These are phyloP conservation scores for Colossoma macropomum DNA, from an alignment of 2,113 vertebrate genomes.

Conservation along the genomic window DNA sequence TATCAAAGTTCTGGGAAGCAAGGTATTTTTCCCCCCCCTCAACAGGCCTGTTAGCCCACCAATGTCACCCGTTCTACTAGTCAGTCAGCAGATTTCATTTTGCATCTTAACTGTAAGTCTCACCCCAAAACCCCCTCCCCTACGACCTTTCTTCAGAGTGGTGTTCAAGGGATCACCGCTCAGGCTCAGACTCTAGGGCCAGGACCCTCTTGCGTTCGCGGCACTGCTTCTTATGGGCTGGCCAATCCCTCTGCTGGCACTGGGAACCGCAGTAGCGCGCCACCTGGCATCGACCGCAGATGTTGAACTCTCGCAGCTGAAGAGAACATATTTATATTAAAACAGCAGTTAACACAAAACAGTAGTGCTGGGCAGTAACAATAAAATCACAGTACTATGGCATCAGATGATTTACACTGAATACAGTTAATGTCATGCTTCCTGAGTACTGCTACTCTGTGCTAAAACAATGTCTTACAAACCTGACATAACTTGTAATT, in stretches of 20 bases:
- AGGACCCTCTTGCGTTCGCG: conserved; percentile 91
- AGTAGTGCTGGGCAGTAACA: too few species aligned
- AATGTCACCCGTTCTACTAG: conserved; percentile 66
- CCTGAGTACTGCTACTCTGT: too few species aligned
- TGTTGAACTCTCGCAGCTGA: conserved; percentile 93
- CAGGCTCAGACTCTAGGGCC: conserved; percentile 92
- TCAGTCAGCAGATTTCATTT: conserved; percentile 57
- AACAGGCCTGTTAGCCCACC: conserved; percentile 55
- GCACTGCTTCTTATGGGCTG: conserved; percentile 98
- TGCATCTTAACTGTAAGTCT: conserved; percentile 57
- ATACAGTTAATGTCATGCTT: too few species aligned
- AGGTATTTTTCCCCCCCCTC: conserved; percentile 57
- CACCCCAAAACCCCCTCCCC: conserved; percentile 55
- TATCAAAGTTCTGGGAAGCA: conserved; percentile 73
- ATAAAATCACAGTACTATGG: too few species aligned
- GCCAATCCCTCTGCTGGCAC: conserved; percentile 99
- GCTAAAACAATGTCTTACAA: too few species aligned
- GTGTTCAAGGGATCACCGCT: conserved; percentile 82
- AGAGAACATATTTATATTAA: conserved; percentile 24
- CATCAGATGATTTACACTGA: too few species aligned
- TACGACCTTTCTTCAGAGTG: conserved; percentile 53
- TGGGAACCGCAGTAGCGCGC: conserved; percentile 97
- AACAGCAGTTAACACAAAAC: not conserved
- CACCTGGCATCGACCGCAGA: conserved; percentile 97
- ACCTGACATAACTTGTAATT: too few species aligned